phyloP scores from a whole-genome alignment of 30 jellyfish, hydroid and myxozoan species.

The Turritopsis rubra region DNA sequence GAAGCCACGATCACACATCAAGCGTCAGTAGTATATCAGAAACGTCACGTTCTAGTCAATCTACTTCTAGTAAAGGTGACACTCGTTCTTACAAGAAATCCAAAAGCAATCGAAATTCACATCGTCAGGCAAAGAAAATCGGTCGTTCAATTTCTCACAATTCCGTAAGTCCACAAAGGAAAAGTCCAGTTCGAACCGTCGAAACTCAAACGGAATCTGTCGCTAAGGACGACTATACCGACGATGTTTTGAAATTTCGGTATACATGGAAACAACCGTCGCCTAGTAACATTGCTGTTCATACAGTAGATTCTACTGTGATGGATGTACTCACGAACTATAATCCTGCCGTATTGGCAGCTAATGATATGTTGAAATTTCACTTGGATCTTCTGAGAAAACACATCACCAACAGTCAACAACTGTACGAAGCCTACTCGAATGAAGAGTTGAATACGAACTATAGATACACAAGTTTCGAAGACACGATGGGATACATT shows the following conservation, averaged over 20 bases:
- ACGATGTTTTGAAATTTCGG: conserved; percentile 13
- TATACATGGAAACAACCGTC: conserved; percentile 26
- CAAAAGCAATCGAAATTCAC: not conserved
- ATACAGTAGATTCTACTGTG: conserved; percentile 50
- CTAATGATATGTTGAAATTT: conserved; percentile 63
- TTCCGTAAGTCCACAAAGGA: not conserved
- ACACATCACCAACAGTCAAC: conserved; percentile 72
- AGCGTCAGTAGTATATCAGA: not conserved
- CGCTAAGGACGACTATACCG: conserved; percentile 3
- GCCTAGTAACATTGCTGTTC: conserved; percentile 59
- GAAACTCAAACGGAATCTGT: conserved; percentile 6
- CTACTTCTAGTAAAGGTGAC: not conserved
- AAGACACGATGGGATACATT: conserved; percentile 57
- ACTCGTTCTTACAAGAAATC: not conserved
- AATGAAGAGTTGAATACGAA: conserved; percentile 37
- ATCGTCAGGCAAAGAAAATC: not conserved
- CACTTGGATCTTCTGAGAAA: conserved; percentile 57
- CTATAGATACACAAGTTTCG: conserved; percentile 56
- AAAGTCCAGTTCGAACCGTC: not conserved
- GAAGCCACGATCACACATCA: not conserved
- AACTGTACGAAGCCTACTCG: conserved; percentile 68
- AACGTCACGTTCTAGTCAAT: not conserved
- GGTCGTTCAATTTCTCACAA: not conserved
- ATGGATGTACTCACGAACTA: conserved; percentile 60
- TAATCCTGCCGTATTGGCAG: conserved; percentile 71